Conservation (phyloP, 1,140 invertebrate genomes). For the Atta cephalotes region DNA sequence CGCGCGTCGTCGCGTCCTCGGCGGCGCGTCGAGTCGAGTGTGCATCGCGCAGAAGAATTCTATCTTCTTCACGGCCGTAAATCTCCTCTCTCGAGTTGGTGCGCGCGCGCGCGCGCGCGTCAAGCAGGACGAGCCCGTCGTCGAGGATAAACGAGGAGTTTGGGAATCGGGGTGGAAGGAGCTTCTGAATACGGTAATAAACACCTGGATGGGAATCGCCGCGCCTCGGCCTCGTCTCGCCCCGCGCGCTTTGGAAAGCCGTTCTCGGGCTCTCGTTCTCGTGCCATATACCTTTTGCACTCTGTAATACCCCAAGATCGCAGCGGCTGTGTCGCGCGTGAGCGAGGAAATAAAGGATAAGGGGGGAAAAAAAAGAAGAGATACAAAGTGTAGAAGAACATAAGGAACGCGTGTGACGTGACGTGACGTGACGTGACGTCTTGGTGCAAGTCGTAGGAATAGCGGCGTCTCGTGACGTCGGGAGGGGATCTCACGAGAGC, state of each 20-base stretch:
- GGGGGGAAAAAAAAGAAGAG: background rate
- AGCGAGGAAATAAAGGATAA: background rate
- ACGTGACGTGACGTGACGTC: slow-evolving; percentile 11
- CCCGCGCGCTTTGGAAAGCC: background rate
- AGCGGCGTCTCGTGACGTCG: background rate
- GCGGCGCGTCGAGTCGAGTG: slow-evolving; percentile 28
- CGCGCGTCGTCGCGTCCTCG: slow-evolving; percentile 41
- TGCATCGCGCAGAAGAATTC: background rate
- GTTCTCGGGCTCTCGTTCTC: background rate
- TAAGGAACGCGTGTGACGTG: background rate
- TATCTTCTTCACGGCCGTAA: background rate
- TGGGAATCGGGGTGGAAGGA: background rate
- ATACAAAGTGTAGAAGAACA: background rate
- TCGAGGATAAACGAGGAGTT: background rate
- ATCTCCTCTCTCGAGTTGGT: background rate
- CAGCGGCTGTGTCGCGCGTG: background rate
- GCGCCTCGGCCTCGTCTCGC: background rate
- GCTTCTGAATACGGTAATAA: slow-evolving; percentile 25
- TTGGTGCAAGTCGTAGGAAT: background rate
- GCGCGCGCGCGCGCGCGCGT: background rate
- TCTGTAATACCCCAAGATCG: background rate
- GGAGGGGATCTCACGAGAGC: background rate
- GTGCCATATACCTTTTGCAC: slow-evolving; percentile 6
- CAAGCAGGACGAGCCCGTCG: background rate
- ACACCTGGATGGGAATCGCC: slow-evolving; percentile 1